Percentiles rank a stretch among this genome's conserved stretches.
These are phyloP conservation scores for Acrossocheilus wenchowensis DNA, from an alignment of 2,797 vertebrate species.

Conservation along the genomic window DNA sequence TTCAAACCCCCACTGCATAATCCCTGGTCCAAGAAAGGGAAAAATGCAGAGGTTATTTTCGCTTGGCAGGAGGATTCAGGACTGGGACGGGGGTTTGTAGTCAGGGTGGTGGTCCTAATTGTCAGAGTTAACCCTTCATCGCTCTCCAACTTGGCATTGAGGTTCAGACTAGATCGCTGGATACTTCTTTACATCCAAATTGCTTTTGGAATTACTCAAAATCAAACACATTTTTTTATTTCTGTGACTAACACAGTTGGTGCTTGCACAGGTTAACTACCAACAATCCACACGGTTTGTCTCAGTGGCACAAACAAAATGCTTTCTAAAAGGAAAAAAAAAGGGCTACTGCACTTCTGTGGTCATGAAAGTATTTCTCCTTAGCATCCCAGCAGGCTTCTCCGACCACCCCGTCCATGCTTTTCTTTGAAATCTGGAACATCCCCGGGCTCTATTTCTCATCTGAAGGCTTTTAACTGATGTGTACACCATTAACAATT, in stretches of 20 bases:
- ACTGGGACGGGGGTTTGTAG: conserved; percentile 47
- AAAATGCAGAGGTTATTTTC: conserved; percentile 75
- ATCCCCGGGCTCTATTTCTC: conserved; percentile 32
- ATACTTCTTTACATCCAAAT: conserved; percentile 27
- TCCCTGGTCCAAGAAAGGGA: conserved; percentile 75
- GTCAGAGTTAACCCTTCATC: conserved; percentile 65
- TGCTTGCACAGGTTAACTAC: conserved; percentile 13
- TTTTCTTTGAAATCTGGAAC: conserved; percentile 32
- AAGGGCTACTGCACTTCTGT: conserved; percentile 67
- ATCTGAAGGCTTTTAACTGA: conserved; percentile 49
- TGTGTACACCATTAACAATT: conserved; percentile 51
- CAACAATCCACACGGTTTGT: conserved; percentile 4
- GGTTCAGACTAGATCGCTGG: not conserved
- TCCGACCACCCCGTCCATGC: conserved; percentile 3
- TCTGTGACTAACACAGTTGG: not conserved
- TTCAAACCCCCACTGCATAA: conserved; percentile 70
- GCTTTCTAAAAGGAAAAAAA: not conserved
- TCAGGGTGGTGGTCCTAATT: conserved; percentile 33
- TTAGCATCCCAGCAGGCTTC: not conserved
- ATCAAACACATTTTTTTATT: not conserved
- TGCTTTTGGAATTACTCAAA: not conserved
- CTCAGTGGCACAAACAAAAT: conserved; percentile 39
- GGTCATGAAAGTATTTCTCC: conserved; percentile 73
- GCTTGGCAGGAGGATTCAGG: conserved; percentile 66
- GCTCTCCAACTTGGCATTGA: not conserved